Percentiles rank a stretch among this genome's conserved stretches.
Evolutionary conservation across 1,140 invertebrate species (phyloP).

Genomic region (Centruroides vittatus): DNA sequence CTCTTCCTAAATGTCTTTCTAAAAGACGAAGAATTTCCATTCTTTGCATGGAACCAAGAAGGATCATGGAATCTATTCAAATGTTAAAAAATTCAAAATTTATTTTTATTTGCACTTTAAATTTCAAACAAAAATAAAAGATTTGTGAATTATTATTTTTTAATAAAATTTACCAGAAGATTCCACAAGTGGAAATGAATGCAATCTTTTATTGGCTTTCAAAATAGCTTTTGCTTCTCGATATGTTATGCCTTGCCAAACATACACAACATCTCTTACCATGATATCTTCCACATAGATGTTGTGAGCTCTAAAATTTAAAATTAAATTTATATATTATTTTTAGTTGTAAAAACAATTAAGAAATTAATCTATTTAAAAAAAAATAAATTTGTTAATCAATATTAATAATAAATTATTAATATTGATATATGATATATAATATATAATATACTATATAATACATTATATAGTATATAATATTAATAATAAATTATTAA

Average conservation of each 20-base stretch:
- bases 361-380: too few relatives aligned
- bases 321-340: background rate
- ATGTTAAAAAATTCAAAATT: constrained; percentile 5
- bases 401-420: too few relatives aligned
- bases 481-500: too few relatives aligned
- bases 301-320: constrained; percentile 62
- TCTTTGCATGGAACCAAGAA: constrained; percentile 82
- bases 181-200: constrained; percentile 81
- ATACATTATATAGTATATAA: too few relatives aligned
- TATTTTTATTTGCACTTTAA: too few relatives aligned
- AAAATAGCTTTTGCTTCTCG: constrained; percentile 65
- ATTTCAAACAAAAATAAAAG: too few relatives aligned
- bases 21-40: constrained; percentile 69
- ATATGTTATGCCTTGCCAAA: constrained; percentile 60
- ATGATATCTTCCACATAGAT: constrained; percentile 94
- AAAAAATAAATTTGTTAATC: too few relatives aligned
- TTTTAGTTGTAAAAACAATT: too few relatives aligned
- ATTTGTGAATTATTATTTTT: too few relatives aligned
- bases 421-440: too few relatives aligned
- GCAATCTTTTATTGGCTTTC: constrained; percentile 47
- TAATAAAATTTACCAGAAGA: constrained; percentile 40
- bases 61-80: constrained; percentile 60
- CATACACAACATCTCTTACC: constrained; percentile 77
- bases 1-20: constrained; percentile 67
- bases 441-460: too few relatives aligned